Evolutionary conservation across 2,113 vertebrate genomes (phyloP), one percentile per base, ranked within the genome.

Genomic region (Tragulus kanchil): DNA sequence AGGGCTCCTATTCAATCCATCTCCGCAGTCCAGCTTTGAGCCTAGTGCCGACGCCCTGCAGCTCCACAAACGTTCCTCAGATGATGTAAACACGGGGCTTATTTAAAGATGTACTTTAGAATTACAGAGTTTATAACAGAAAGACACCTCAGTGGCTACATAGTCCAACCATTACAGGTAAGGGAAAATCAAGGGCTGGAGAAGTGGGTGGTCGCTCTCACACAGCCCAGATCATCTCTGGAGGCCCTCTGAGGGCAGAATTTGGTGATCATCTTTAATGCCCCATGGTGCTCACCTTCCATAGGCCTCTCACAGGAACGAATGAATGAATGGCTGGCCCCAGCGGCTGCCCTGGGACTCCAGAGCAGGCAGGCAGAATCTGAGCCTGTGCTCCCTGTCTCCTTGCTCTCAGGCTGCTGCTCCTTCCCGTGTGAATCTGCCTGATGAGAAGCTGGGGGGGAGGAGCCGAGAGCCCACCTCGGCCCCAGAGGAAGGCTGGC

Each of bases 81-180:
- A 56, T 0, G 8, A 86, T 19, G 14, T 25, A 71, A 69, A 48
- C 50, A 25, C 52, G 36, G 83, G 61, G 59, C 69, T 67, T 67
- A 31, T 26, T 56, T 67, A 85, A 89, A 95, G 56, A 71, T 17
- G 11, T 42, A 85, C 9, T 62, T 89, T 45, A 95, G 88, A 89
- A 52, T 52, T 65, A 50, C 1, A 69, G 21, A 25, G 69, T 42
- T 42, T 81, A 25, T 90, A 62, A 84, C 10, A 69, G 69, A 79
- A 85, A 45, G 58, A 93, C 64, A 85, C 16, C 28, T 61, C 71
- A n/a, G 48, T 9, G 9, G 73, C 28, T 8, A 23, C 9, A 54
- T 1, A 45, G 71, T 16, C 73, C 17, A 42, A 31, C 69, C 64
- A 59, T 89, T 65, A 89, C 15, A 25, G 52, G 31, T 64, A 83